phyloP scores from a whole-genome alignment of 2,888 invertebrate genomes.

The Polymixis lichenea region DNA sequence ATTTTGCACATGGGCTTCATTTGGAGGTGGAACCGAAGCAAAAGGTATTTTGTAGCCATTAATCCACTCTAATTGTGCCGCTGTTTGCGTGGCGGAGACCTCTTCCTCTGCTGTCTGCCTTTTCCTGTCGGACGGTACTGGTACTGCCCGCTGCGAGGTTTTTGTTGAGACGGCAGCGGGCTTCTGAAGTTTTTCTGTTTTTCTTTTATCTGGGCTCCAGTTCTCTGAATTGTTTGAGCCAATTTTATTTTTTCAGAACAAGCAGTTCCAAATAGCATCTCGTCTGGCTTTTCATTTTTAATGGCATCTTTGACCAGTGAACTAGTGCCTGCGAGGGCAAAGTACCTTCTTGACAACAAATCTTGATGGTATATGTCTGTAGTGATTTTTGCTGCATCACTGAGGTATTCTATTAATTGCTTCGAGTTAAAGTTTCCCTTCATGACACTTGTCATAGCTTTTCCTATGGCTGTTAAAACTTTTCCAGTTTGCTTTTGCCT shows the following conservation, averaged over 20 bases:
- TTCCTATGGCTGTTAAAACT: constrained; percentile 7
- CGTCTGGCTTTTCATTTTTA: neutral
- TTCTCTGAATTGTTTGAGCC: constrained; percentile 11
- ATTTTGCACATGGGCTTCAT: neutral
- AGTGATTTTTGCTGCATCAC: neutral
- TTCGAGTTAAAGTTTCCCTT: constrained; percentile 8
- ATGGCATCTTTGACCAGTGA: constrained; percentile 5
- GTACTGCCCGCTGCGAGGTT: constrained; percentile 10
- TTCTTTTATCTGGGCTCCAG: constrained; percentile 9
- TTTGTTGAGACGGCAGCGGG: neutral
- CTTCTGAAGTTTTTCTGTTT: constrained; percentile 7
- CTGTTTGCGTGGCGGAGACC: constrained; percentile 7
- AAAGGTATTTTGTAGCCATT: constrained; percentile 1
- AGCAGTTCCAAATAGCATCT: constrained; percentile 3
- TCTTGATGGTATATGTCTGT: neutral
- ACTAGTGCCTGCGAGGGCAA: constrained; percentile 6
- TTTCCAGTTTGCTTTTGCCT: neutral
- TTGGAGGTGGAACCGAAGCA: constrained; percentile 1
- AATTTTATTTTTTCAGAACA: constrained; percentile 3
- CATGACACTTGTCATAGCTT: constrained; percentile 6
- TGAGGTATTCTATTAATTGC: neutral
- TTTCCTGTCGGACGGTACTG: constrained; percentile 8
- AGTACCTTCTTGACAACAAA: neutral
- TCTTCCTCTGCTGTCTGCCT: constrained; percentile 4
- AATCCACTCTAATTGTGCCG: constrained; percentile 10